A percentile compares a stretch with the other conserved stretches of the same genome.
Conservation (phyloP, 1,140 invertebrate genomes). For the Drosophila cardini region DNA sequence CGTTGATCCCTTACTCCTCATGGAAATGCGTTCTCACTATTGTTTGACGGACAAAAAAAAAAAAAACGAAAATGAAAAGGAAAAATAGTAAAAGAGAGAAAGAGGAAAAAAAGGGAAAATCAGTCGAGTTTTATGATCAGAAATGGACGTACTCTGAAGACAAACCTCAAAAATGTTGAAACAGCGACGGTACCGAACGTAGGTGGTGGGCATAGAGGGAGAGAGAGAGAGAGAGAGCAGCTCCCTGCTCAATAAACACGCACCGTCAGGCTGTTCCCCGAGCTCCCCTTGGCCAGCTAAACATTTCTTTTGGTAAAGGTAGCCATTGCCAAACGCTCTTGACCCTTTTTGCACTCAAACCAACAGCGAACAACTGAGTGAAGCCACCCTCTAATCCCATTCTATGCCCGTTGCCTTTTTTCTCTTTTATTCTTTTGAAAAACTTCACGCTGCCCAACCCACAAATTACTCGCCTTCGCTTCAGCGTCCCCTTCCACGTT, state of each 20-base stretch:
- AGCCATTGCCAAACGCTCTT: conserved; percentile 66
- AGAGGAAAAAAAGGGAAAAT: conserved; percentile 42
- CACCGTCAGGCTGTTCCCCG: conserved; percentile 11
- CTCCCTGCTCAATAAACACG: conserved; percentile 41
- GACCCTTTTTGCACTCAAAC: conserved; percentile 74
- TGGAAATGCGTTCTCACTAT: conserved; percentile 12
- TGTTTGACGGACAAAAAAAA: conserved; percentile 13
- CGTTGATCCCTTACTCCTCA: background rate
- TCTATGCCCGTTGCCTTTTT: conserved; percentile 52
- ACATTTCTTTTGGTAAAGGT: conserved; percentile 59
- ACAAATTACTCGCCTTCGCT: conserved; percentile 3
- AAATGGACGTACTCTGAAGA: conserved; percentile 26
- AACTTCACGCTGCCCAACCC: conserved; percentile 73
- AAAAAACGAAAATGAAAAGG: background rate
- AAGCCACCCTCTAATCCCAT: conserved; percentile 3
- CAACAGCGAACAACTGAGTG: conserved; percentile 28
- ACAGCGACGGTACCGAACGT: conserved; percentile 58
- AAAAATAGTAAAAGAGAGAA: too few relatives aligned
- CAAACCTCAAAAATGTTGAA: conserved; percentile 53
- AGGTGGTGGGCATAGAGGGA: background rate
- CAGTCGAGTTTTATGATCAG: conserved; percentile 69
- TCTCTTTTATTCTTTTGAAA: conserved; percentile 73
- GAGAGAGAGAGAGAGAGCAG: background rate
- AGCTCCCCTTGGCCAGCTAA: conserved; percentile 17
- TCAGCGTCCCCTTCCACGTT: too few relatives aligned